These are phyloP conservation scores for Aythya baeri DNA, from an alignment of 2,113 vertebrate species.

Conservation along the genomic window DNA sequence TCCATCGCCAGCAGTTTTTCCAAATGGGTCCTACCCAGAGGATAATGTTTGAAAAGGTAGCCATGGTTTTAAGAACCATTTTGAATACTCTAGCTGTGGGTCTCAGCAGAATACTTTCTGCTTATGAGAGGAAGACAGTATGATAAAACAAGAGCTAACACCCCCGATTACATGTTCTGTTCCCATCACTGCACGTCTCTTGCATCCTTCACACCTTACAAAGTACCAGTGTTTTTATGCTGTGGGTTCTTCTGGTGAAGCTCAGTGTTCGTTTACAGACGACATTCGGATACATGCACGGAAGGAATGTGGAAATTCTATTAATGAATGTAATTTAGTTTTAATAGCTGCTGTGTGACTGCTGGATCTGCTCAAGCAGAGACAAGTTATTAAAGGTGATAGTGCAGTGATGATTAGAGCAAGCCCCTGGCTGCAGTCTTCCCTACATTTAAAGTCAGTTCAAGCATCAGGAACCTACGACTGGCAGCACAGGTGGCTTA, in stretches of 20 bases:
- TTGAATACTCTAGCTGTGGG: background rate
- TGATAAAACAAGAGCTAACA: background rate
- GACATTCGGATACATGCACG: background rate
- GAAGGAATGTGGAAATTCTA: constrained; percentile 23
- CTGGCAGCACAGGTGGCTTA: constrained; percentile 3
- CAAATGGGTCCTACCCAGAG: background rate
- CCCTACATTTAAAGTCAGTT: background rate
- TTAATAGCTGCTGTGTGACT: constrained; percentile 21
- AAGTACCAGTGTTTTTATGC: background rate
- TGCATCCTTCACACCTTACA: background rate
- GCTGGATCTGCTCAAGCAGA: constrained; percentile 42
- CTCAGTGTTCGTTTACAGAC: background rate
- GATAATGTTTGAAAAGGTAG: background rate
- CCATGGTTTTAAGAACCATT: background rate
- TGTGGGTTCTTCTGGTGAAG: background rate
- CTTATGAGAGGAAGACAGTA: background rate
- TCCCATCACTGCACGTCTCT: fast-evolving
- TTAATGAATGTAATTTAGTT: constrained; percentile 46
- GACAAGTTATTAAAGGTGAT: constrained; percentile 45
- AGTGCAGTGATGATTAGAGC: background rate
- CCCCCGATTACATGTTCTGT: fast-evolving
- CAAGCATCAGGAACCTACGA: background rate
- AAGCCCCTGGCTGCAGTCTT: constrained; percentile 23
- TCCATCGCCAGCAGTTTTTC: background rate
- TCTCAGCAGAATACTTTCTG: background rate